Evolutionary conservation across 2,797 vertebrate genomes (phyloP), one percentile per base, ranked within the genome.

Genomic region (Tokudaia muenninki): DNA sequence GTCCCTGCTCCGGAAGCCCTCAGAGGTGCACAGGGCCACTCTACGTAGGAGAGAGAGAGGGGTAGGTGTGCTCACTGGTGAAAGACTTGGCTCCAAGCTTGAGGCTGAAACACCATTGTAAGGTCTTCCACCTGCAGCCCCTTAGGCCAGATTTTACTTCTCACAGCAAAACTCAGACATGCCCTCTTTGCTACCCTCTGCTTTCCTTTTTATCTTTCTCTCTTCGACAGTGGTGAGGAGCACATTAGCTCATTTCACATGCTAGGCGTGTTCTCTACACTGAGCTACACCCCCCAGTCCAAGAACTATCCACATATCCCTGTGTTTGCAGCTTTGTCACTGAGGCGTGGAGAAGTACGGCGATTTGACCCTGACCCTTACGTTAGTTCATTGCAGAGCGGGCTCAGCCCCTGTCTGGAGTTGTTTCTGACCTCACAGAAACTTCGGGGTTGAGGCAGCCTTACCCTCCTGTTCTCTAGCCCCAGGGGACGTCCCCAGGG

Each of bases 101-200:
- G 61, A 74, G 55, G 55, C n/a, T 79, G 70, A 77, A 87, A 16
- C 34, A 29, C 37, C 47, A 44, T 31, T 90, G 86, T 50, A 59
- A 41, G 34, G 22, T 6, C 67, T 90, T 87, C 72, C 72, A 19
- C 13, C 29, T 61, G 10, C 6, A 77, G 37, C 78, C 88, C 89
- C 78, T 88, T 94, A 81, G 52, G 72, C n/a, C 52, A 41, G 57
- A 34, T 59, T 72, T 94, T 74, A 70, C 52, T 87, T 80, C 91
- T 93, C 84, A 70, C 11, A 16, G 50, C 80, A 81, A 59, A 24
- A 67, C 81, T 77, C 57, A 87, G 78, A 92, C 7, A 26, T 50
- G 0, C 74, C 31, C 0, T 70, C 12, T 47, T 47, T 9, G 19
- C 31, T 10, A 1, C 19, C 34, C 37, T 65, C 34, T 29, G 70